Conservation (phyloP, 2,113 vertebrate species). For the Rattus norvegicus region GRCr8 NC_086021.1:71043001-71043500, state of each 20-base stretch:
- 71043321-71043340: not conserved
- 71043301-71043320: not conserved
- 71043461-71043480: not conserved
- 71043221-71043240: not conserved
- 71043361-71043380: not conserved
- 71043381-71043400: slow-evolving; percentile 50
- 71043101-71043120: no score
- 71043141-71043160: not conserved
- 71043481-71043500: slow-evolving; percentile 7
- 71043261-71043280: not conserved
- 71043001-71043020: not conserved
- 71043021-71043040: not conserved
- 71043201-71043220: not conserved
- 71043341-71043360: not conserved
- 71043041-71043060: not conserved
- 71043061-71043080: not conserved
- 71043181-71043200: not conserved
- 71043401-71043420: not conserved
- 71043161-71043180: not conserved
- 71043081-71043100: not conserved
- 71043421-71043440: not conserved
- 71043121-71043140: not conserved
- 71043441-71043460: not conserved
- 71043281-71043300: not conserved
- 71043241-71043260: not conserved